Conservation (phyloP, 1,140 invertebrate genomes). For the Diploscapter pachys region DNA sequence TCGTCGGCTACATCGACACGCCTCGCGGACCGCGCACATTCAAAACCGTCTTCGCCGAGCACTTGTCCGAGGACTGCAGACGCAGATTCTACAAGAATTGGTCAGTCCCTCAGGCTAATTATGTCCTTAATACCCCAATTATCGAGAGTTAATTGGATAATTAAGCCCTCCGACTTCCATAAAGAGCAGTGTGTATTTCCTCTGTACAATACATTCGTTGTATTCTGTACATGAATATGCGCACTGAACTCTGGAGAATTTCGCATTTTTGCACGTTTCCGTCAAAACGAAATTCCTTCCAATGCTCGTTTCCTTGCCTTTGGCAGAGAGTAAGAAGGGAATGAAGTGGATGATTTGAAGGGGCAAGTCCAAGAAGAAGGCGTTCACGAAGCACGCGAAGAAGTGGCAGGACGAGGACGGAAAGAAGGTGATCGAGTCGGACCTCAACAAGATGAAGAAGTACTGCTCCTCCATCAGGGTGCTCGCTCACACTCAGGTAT, state of each 20-base stretch:
- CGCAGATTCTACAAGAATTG: constrained; percentile 99
- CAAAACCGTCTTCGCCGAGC: constrained; percentile 95
- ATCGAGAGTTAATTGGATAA: constrained; percentile 1
- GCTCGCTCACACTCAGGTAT: constrained; percentile 93
- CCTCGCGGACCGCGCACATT: constrained; percentile 89
- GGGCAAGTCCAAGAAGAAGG: constrained; percentile 99
- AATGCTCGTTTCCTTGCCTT: no score
- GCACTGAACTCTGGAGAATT: no score
- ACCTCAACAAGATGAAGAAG: constrained; percentile 93
- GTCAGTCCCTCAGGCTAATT: constrained; percentile 69
- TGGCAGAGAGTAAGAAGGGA: no score
- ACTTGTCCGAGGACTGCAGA: constrained; percentile 94
- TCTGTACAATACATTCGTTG: no score
- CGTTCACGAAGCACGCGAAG: constrained; percentile 94
- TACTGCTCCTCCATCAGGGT: constrained; percentile 95
- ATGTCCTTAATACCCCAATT: no score
- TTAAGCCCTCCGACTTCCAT: constrained; percentile 9
- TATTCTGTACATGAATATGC: no score
- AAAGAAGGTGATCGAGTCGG: constrained; percentile 90
- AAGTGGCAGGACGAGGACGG: constrained; percentile 97
- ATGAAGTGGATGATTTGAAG: constrained; percentile 69
- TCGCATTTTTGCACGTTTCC: no score
- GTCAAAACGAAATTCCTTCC: no score
- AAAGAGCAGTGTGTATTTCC: no score
- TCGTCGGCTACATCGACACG: constrained; percentile 97